These are phyloP conservation scores for Trachurus trachurus DNA, from an alignment of 2,797 vertebrate species.

Conservation along the genomic window DNA sequence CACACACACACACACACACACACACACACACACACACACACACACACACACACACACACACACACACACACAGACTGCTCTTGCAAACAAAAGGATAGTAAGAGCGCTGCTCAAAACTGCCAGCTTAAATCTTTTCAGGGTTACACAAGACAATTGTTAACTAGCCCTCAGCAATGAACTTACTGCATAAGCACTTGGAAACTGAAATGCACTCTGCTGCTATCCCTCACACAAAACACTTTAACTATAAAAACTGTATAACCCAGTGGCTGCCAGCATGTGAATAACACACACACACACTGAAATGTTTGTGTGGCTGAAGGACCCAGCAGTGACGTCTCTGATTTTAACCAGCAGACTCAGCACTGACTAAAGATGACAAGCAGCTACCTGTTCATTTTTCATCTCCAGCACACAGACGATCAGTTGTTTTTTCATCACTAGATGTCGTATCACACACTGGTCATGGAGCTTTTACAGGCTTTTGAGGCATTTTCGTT, in stretches of 20 bases:
- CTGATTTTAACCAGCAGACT: too few species aligned
- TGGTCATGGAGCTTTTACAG: too few species aligned
- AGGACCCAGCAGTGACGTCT: too few species aligned
- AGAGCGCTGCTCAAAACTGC: slow-evolving; percentile 28
- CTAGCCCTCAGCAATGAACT: slow-evolving; percentile 11
- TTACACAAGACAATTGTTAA: slow-evolving; percentile 27
- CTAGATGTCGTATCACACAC: too few species aligned
- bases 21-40: slow-evolving; percentile 6
- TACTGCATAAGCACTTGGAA: background rate
- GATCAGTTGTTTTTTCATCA: too few species aligned
- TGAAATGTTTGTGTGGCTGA: too few species aligned
- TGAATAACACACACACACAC: background rate
- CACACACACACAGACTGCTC: slow-evolving; percentile 8
- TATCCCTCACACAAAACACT: background rate
- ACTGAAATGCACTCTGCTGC: background rate
- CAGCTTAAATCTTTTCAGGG: slow-evolving; percentile 16
- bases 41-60: slow-evolving; percentile 14
- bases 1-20: slow-evolving; percentile 10
- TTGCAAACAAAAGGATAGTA: slow-evolving; percentile 22
- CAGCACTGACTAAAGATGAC: too few species aligned
- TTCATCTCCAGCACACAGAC: too few species aligned
- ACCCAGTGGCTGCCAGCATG: background rate
- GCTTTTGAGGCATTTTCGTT: too few species aligned
- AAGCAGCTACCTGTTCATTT: too few species aligned
- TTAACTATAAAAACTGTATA: background rate